These are phyloP conservation scores for Hylaea fasciaria DNA, from an alignment of 2,888 invertebrate genomes.

Conservation along the genomic window DNA sequence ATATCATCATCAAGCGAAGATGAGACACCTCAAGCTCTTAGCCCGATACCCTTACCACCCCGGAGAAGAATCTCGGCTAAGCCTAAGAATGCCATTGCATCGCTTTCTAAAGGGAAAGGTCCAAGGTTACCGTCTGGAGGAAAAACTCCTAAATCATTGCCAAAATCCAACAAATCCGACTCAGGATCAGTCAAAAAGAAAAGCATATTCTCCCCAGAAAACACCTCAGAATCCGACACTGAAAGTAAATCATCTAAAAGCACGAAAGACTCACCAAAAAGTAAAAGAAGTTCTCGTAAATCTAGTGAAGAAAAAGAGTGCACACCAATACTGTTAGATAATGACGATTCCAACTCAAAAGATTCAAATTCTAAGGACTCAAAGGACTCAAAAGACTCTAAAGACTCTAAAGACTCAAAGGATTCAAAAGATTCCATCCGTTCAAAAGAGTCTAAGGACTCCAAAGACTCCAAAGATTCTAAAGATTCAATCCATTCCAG, in stretches of 20 bases:
- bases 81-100: conserved; percentile 86
- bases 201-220: conserved; percentile 93
- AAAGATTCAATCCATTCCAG: conserved; percentile 29
- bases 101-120: conserved; percentile 83
- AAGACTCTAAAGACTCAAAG: conserved; percentile 27
- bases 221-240: conserved; percentile 80
- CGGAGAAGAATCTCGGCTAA: conserved; percentile 84
- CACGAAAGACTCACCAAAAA: conserved; percentile 51
- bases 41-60: conserved; percentile 67
- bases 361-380: conserved; percentile 54
- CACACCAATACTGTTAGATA: conserved; percentile 57
- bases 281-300: conserved; percentile 67
- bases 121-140: conserved; percentile 66
- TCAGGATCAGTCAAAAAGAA: conserved; percentile 85
- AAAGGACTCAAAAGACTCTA: conserved; percentile 47
- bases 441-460: conserved; percentile 25
- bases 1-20: conserved; percentile 86
- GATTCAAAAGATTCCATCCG: conserved; percentile 53
- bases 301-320: conserved; percentile 73
- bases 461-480: conserved; percentile 21
- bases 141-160: conserved; percentile 76
- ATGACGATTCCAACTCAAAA: conserved; percentile 63
- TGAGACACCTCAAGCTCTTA: conserved; percentile 76
- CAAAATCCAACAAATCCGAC: conserved; percentile 64
- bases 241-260: conserved; percentile 67